phyloP scores from a whole-genome alignment of 2,797 vertebrate species.

The Betta splendens region DNA sequence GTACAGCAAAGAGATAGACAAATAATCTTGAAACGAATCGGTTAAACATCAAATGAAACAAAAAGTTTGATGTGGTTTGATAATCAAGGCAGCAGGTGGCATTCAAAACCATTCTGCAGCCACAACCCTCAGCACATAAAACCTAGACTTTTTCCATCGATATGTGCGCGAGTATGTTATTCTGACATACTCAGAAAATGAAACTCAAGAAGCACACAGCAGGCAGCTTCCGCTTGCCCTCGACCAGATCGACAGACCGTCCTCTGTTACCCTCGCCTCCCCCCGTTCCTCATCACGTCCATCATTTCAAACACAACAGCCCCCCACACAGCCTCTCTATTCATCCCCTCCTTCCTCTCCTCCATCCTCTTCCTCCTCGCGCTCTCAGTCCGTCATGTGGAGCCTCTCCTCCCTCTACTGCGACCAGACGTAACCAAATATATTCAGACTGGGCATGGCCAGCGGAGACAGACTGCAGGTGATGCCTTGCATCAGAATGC shows the following conservation, averaged over 20 bases:
- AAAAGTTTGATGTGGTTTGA: conserved; percentile 55
- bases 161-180: conserved; percentile 15
- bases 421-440: conserved; percentile 15
- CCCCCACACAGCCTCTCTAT: conserved; percentile 53
- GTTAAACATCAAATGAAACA: conserved; percentile 17
- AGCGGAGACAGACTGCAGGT: conserved; percentile 10
- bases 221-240: conserved; percentile 67
- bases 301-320: conserved; percentile 53
- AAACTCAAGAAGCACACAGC: conserved; percentile 43
- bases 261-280: conserved; percentile 60
- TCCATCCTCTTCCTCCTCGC: conserved; percentile 32
- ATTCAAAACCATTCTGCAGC: conserved; percentile 32
- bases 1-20: conserved; percentile 24
- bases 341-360: conserved; percentile 27
- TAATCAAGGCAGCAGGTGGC: conserved; percentile 54
- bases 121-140: conserved; percentile 8
- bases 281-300: conserved; percentile 40
- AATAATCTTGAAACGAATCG: conserved; percentile 13
- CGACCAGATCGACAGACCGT: conserved; percentile 53
- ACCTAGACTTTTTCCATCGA: too few species aligned
- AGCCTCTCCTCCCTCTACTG: conserved; percentile 19
- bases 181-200: conserved; percentile 29
- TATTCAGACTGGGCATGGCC: conserved; percentile 19
- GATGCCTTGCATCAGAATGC: conserved; percentile 5
- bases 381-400: not conserved